A percentile compares a stretch with the other conserved stretches of the same genome.
These are phyloP conservation scores for Myotis davidii DNA, from an alignment of 2,113 vertebrate genomes.

Conservation along the genomic window DNA sequence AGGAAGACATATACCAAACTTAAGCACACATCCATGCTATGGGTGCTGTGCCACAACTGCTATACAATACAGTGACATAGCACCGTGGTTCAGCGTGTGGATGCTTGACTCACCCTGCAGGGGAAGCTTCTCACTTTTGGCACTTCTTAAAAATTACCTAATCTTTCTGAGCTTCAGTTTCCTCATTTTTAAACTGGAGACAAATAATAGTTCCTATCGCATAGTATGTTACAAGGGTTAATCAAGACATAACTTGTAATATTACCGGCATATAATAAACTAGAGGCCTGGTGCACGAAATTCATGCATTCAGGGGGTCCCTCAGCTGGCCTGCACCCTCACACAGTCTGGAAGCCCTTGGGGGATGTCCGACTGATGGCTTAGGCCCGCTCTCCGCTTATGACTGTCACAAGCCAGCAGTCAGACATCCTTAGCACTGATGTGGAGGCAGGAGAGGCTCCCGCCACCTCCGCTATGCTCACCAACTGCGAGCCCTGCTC, in stretches of 20 bases:
- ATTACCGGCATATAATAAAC: neutral
- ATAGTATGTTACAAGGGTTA: neutral
- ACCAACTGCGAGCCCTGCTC: too few species aligned
- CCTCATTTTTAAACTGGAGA: neutral
- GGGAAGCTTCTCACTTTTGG: neutral
- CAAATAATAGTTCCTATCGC: neutral
- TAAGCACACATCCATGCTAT: neutral
- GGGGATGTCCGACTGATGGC: too few species aligned
- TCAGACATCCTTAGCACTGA: too few species aligned
- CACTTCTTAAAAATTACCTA: neutral
- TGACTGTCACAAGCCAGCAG: too few species aligned
- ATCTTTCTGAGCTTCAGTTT: neutral
- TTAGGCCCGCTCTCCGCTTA: too few species aligned
- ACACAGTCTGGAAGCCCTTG: too few species aligned
- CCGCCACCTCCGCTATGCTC: too few species aligned
- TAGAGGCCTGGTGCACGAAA: too few species aligned
- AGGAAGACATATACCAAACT: neutral
- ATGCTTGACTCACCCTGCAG: neutral
- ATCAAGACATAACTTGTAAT: neutral
- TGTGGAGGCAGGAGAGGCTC: too few species aligned
- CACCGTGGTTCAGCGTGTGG: neutral
- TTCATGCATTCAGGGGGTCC: too few species aligned
- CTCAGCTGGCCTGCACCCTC: too few species aligned
- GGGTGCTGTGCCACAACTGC: accelerated
- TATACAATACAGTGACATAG: accelerated